phyloP scores from a whole-genome alignment of 2,797 vertebrate genomes.

The Margarornis squamiger region DNA sequence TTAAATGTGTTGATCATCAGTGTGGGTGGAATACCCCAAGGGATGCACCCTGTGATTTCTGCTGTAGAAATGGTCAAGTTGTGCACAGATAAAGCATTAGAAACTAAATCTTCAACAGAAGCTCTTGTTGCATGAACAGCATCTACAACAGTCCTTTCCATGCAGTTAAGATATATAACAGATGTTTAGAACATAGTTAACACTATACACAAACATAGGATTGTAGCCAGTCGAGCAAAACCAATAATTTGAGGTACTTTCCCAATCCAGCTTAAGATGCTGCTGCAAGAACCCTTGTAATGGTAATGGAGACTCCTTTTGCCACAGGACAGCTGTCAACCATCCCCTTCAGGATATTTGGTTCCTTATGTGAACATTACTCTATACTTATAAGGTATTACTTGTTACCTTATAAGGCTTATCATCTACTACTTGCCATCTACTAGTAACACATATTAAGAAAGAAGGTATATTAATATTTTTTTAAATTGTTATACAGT shows the following conservation, averaged over 20 bases:
- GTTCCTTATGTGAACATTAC: neutral
- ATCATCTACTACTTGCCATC: neutral
- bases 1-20: neutral
- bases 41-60: neutral
- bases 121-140: neutral
- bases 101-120: neutral
- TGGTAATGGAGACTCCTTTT: neutral
- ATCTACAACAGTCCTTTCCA: neutral
- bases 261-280: neutral
- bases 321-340: neutral
- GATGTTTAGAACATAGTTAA: neutral
- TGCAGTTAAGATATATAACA: neutral
- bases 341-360: neutral
- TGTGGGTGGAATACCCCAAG: neutral
- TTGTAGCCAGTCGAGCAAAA: neutral
- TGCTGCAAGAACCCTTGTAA: neutral
- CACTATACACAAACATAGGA: neutral
- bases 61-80: neutral
- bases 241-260: neutral
- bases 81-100: neutral
- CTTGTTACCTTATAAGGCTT: neutral
- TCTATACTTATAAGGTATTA: neutral
- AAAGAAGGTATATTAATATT: neutral
- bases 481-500: accelerated
- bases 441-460: neutral